Evolutionary conservation across 2,797 vertebrate genomes (phyloP), one percentile per base, ranked within the genome.

Genomic region (Tamandua tetradactyla): DNA sequence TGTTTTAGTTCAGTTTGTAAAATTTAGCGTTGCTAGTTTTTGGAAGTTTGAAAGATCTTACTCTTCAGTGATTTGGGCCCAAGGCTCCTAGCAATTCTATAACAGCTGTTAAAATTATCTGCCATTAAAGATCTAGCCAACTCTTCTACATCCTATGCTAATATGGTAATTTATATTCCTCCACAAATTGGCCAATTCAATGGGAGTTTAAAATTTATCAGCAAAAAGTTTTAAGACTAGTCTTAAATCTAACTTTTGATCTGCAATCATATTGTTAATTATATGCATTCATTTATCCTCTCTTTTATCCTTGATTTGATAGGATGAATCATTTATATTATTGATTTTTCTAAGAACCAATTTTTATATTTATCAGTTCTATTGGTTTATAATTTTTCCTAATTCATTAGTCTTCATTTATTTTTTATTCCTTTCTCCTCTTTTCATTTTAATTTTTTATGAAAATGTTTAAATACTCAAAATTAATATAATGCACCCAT

Each of bases 121-220:
- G 15, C 42, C 20, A 42, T 78, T 30, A n/a, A 12, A 74, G 14
- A 22, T 27, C 35, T 81, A 22, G 32, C 68, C 49, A 40, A 1
- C 66, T 91, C 79, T 71, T 61, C 79, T 75, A 27, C 44, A 47
- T 71, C 42, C 84, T 64, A 10, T 69, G 32, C 57, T 87, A 62
- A 71, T 49, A 25, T 18, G 37, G 3, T 80, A 40, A 89, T 69
- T 93, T 71, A 25, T 57, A 57, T 69, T 87, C 75, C 2, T 15
- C 20, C 64, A 83, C 72, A 9, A 87, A 83, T 76, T 72, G 72
- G 35, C 3, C 17, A 20, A 42, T 22, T 93, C 84, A 62, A 22
- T 62, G 89, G 13, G 57, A 49, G 61, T 49, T 86, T 95, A 72
- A 83, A 88, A 89, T 72, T 44, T 59, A 42, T 74, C 72, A 82